Evolutionary conservation across 2,888 invertebrate species (phyloP), one percentile per base, ranked within the genome.

Genomic region (Drosophila formosana): DNA sequence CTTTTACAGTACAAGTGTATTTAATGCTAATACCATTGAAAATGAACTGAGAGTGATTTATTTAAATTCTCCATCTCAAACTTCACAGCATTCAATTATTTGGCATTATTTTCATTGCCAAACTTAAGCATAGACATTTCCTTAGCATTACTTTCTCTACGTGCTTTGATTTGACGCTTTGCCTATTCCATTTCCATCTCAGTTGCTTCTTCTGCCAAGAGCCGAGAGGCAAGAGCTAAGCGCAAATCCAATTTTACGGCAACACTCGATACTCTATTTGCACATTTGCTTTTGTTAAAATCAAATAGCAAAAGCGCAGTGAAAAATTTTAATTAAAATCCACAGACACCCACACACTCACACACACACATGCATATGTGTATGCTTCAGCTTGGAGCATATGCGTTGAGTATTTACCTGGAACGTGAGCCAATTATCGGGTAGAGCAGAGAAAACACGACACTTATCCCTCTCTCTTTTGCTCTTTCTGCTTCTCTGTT

Each of bases 391-490:
- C 65, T 57, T 25, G 41, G 25, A 50, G 70, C 88, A 88, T 88
- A 82, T 82, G 89, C 75, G 73, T 66, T 63, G 47, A 66, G 85
- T 87, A 52, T 88, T 84, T 87, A 82, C 89, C 82, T 89, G 89
- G 63, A 81, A 82, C 89, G 89, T 83, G 89, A 83, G 88, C 89
- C 89, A 84, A 84, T 89, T 89, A 84, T 89, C 71, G 64, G 50
- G 28, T 53, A 46, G 56, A 55, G 57, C 26, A 50, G 50, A 63
- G 58, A 66, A 70, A 56, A 63, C 51, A 56, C 41, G 18, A 23
- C 9, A 41, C 23, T 18, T 26, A 1, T 37, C 50, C n/a, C 26
- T 57, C 58, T 70, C 49, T 41, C 53, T 64, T 55, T 39, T 30
- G 51, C 25, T 51, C 46, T 61, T n/a, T 30, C 26, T 18, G 18